Evolutionary conservation across 2,113 vertebrate species (phyloP).

Genomic region (Verasper variegatus): DNA sequence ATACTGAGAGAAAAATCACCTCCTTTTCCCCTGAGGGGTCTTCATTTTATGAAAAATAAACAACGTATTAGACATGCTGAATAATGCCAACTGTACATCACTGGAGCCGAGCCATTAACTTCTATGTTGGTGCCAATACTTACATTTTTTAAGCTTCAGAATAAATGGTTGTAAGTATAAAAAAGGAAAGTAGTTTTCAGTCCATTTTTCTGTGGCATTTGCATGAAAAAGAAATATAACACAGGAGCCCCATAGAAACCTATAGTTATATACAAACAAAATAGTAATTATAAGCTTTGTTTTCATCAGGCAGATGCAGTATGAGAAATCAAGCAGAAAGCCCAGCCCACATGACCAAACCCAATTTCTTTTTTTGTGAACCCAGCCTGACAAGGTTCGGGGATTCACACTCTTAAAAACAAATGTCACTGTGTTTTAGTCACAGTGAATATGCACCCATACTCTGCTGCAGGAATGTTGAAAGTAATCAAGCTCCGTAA

Average conservation of each 20-base stretch:
- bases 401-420: too few species aligned
- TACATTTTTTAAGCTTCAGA: slow-evolving; percentile 38
- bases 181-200: background rate
- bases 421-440: too few species aligned
- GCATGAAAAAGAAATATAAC: background rate
- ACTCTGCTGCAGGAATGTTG: too few species aligned
- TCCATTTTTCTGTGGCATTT: slow-evolving; percentile 3
- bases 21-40: slow-evolving; percentile 77
- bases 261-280: background rate
- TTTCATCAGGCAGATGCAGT: background rate
- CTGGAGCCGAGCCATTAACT: slow-evolving; percentile 23
- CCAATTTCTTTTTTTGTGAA: too few species aligned
- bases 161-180: background rate
- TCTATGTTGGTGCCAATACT: slow-evolving; percentile 40
- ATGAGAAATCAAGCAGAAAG: background rate
- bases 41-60: slow-evolving; percentile 85
- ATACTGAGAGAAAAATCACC: slow-evolving; percentile 73
- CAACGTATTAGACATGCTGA: slow-evolving; percentile 32
- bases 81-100: slow-evolving; percentile 34
- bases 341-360: too few species aligned
- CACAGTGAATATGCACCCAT: too few species aligned
- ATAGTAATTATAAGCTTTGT: background rate
- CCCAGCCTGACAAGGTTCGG: too few species aligned
- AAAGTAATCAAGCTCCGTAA: too few species aligned
- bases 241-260: background rate